These are phyloP conservation scores for Ataeniobius toweri DNA, from an alignment of 2,797 vertebrate species.

Conservation along the genomic window DNA sequence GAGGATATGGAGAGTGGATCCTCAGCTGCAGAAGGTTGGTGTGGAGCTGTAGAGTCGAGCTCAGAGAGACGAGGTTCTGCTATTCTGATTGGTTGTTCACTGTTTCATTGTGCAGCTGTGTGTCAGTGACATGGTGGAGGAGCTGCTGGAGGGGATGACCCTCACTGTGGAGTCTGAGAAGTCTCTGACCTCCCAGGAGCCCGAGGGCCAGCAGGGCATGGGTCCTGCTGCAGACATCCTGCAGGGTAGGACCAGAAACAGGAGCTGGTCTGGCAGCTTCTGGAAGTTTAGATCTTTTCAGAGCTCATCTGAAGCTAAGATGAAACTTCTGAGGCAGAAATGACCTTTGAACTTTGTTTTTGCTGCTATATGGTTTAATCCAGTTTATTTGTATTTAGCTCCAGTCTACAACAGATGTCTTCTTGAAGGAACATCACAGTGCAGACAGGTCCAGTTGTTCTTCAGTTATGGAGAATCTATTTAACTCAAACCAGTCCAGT, in stretches of 20 bases:
- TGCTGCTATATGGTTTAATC: too few relatives aligned
- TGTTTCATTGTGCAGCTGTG: conserved; percentile 82
- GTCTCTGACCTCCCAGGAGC: conserved; percentile 82
- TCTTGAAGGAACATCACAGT: not conserved
- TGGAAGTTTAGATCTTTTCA: not conserved
- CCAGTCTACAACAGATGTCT: too few relatives aligned
- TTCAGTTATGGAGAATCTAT: too few relatives aligned
- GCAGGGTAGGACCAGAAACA: conserved; percentile 78
- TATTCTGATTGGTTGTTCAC: not conserved
- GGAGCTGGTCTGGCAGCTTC: not conserved
- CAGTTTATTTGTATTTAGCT: too few relatives aligned
- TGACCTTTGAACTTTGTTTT: not conserved
- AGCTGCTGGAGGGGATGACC: conserved; percentile 89
- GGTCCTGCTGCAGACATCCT: conserved; percentile 72
- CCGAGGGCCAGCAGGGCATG: conserved; percentile 79
- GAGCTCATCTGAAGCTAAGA: not conserved
- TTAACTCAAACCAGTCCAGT: too few relatives aligned
- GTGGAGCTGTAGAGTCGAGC: not conserved
- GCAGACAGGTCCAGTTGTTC: too few relatives aligned
- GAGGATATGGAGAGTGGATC: conserved; percentile 97
- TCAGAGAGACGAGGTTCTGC: accelerated
- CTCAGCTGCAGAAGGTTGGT: conserved; percentile 92
- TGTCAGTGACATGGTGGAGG: conserved; percentile 89
- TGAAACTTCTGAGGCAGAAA: not conserved
- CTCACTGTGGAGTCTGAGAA: conserved; percentile 89